A percentile compares a stretch with the other conserved stretches of the same genome.
Conservation (phyloP, 2,113 vertebrate genomes). For the Chrysochloris asiatica region DNA sequence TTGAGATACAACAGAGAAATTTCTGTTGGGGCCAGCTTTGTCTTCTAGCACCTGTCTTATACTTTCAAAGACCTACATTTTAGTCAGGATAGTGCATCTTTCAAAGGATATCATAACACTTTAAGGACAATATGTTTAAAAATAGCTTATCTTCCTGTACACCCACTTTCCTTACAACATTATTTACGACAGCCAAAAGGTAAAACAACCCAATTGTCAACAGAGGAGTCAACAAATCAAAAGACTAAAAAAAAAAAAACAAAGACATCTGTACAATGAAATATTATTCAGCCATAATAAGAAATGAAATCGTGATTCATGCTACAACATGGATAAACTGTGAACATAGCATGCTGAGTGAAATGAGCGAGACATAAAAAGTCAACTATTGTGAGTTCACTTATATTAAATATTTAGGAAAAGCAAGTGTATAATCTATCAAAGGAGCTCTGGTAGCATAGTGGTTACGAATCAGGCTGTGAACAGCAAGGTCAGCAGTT, state of each 20-base stretch:
- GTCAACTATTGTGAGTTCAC: not conserved
- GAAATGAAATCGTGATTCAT: not conserved
- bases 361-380: not conserved
- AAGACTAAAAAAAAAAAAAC: not conserved
- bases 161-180: not conserved
- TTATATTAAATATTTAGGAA: not conserved
- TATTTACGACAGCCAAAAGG: not conserved
- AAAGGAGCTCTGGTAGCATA: too few relatives aligned
- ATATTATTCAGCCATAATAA: not conserved
- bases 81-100: too few relatives aligned
- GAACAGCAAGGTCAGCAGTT: too few relatives aligned
- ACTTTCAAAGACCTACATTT: not conserved
- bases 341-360: not conserved
- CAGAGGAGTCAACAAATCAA: not conserved
- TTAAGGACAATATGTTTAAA: not conserved
- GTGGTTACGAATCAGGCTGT: too few relatives aligned
- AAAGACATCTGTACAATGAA: not conserved
- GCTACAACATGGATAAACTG: not conserved
- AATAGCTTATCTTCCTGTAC: not conserved
- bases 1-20: fast-evolving
- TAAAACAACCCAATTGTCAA: not conserved
- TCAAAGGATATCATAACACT: fast-evolving
- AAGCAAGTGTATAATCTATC: too few relatives aligned
- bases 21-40: fast-evolving
- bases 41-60: too few relatives aligned